Evolutionary conservation across 2,888 invertebrate species (phyloP).

Genomic region (Apodemia zela): DNA sequence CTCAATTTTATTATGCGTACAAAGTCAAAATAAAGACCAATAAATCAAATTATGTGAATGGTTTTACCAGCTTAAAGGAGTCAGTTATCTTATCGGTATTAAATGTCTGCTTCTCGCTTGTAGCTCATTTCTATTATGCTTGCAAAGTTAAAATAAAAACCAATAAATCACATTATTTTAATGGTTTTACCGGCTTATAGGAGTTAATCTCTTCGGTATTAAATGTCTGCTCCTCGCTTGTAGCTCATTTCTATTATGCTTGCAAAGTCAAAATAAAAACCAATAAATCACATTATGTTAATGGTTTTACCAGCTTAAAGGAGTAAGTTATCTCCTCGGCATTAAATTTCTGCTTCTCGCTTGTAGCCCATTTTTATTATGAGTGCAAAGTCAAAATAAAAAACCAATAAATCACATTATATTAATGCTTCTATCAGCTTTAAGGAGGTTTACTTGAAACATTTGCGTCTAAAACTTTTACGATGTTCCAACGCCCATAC

Average conservation of each 20-base stretch:
- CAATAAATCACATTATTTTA: background rate
- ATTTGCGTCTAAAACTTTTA: constrained; percentile 9
- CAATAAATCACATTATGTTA: background rate
- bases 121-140: no score
- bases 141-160: background rate
- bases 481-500: constrained; percentile 4
- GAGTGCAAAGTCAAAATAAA: background rate
- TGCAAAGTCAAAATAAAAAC: background rate
- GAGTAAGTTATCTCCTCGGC: no score
- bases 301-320: background rate
- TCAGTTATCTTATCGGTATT: no score
- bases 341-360: no score
- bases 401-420: background rate
- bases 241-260: background rate
- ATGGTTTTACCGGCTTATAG: background rate
- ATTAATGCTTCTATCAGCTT: background rate
- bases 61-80: background rate
- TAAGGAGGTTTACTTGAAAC: background rate
- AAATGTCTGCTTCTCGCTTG: no score
- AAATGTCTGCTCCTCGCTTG: no score
- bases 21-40: background rate
- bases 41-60: background rate
- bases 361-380: background rate
- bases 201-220: no score
- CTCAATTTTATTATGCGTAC: no score